Base-by-base conservation (phyloP, 64 coral and sea anemone species). In the Astreopora myriophthalma region DNA sequence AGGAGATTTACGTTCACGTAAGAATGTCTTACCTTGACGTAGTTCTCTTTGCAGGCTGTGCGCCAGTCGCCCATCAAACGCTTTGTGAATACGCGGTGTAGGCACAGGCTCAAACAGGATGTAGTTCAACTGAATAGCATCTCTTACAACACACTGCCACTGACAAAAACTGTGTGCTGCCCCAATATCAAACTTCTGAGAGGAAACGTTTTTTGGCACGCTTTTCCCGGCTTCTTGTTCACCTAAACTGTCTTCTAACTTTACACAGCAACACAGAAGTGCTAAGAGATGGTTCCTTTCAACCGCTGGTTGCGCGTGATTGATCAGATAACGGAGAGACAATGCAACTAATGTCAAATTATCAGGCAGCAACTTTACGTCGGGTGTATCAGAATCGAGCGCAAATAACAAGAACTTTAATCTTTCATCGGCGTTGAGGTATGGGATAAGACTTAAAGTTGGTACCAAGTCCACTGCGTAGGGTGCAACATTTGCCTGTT, bases 141-240 rank as follows among this genome's bases (percentile, higher is more conserved):
- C 91, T 16, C 26, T 67, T 65, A 97, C 28, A 27, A 97, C 68
- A 51, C 78, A 79, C 80, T 97, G 95, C 95, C 95, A 97, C 62
- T 97, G 95, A 90, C 79, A 87, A 51, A 81, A 96, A 37, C 91
- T 94, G 39, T 96, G 95, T 42, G 85, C 76, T 4, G 86, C 92
- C 48, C 37, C 46, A 36, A 83, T 10, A 37, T 63, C 52, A 83
- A 83, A 83, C 32, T 19, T 33, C 24, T 51, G 46, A 29, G 75
- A 6, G 11, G 17, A 61, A 12, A 26, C 17, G 34, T 34, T 80
- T 9, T 14, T 8, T 14, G 13, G 58, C 16, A 9, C 8, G 60
- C 46, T 10, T 1, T 35, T 61, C 20, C 6, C 48, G 2, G 62
- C 6, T 2, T 49, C 17, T 1, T n/a, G 16, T 23, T 60, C 19